These are phyloP conservation scores for Cromileptes altivelis DNA, from an alignment of 2,113 vertebrate genomes.

Conservation along the genomic window DNA sequence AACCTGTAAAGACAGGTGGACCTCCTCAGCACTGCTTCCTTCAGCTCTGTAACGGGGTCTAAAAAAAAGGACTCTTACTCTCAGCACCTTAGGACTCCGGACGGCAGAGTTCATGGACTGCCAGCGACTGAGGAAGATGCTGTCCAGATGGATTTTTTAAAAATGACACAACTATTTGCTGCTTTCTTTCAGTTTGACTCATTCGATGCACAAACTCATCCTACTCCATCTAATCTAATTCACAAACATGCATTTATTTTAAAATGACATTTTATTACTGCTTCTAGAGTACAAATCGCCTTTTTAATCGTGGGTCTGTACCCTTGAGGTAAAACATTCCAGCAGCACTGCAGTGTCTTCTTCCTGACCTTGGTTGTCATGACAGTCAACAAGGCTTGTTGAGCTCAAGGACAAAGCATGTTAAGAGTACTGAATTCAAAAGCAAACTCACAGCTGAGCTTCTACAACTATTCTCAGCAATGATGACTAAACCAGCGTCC, in stretches of 20 bases:
- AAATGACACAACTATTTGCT: no score
- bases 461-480: neutral
- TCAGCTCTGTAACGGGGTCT: neutral
- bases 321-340: constrained; percentile 37
- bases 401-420: constrained; percentile 39
- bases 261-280: neutral
- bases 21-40: constrained; percentile 8
- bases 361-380: constrained; percentile 61
- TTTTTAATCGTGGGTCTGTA: neutral
- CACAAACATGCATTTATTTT: no score
- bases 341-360: constrained; percentile 35
- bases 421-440: constrained; percentile 16
- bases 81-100: no score
- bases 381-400: constrained; percentile 31
- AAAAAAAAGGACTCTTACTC: no score
- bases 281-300: neutral
- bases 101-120: no score
- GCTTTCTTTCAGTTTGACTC: no score
- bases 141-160: no score
- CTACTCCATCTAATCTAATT: no score
- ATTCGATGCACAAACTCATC: no score
- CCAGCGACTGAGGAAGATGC: no score
- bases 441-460: neutral
- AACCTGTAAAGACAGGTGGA: constrained; percentile 21
- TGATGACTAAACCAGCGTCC: neutral